phyloP scores from a whole-genome alignment of 1,140 invertebrate genomes.

The Trialeurodes vaporariorum region DNA sequence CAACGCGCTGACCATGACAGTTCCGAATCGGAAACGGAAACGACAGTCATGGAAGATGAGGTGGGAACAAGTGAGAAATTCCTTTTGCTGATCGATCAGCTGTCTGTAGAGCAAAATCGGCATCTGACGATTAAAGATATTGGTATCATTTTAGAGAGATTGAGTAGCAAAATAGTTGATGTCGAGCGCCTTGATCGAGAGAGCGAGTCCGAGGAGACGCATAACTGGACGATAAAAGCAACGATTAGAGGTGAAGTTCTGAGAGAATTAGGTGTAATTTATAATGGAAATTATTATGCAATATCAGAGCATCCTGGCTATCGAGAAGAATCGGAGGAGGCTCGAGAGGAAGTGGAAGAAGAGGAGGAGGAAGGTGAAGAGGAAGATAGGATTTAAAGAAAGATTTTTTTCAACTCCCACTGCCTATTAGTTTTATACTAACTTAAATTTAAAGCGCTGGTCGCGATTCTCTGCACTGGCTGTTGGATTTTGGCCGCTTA shows the following conservation, averaged over 20 bases:
- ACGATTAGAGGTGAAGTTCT: conserved; percentile 81
- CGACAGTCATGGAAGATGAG: conserved; percentile 81
- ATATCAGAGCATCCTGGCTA: conserved; percentile 88
- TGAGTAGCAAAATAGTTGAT: conserved; percentile 85
- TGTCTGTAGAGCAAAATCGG: conserved; percentile 79
- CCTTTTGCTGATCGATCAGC: conserved; percentile 79
- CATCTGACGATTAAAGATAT: conserved; percentile 89
- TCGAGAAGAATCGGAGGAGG: conserved; percentile 72
- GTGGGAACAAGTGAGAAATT: conserved; percentile 79
- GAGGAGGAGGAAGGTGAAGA: conserved; percentile 50
- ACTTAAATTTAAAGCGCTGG: too few relatives aligned
- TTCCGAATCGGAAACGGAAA: conserved; percentile 84
- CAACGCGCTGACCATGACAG: conserved; percentile 46
- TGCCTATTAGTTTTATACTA: too few relatives aligned
- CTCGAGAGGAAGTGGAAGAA: conserved; percentile 63
- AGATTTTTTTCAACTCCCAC: too few relatives aligned
- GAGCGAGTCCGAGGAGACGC: conserved; percentile 79
- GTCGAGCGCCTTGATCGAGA: conserved; percentile 82
- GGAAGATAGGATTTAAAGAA: neutral
- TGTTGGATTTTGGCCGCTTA: too few relatives aligned
- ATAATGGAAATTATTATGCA: conserved; percentile 90
- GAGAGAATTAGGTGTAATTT: conserved; percentile 81
- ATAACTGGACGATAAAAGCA: conserved; percentile 89
- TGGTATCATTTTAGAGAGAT: conserved; percentile 80
- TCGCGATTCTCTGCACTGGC: too few relatives aligned